Evolutionary conservation across 2,888 invertebrate genomes (phyloP).

Genomic region (Fragum sueziense): DNA sequence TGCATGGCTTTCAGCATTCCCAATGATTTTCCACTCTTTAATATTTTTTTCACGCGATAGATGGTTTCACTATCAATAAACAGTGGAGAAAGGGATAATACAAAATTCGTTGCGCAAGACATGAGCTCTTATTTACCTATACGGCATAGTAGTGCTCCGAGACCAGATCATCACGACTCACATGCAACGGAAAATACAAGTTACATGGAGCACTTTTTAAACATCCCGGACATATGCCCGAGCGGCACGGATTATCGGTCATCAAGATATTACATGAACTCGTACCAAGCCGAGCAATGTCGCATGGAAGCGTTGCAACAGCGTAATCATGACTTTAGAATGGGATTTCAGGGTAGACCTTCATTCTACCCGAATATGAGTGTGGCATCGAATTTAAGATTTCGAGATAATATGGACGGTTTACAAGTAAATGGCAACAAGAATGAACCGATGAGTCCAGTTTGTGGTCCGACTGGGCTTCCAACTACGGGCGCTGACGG

Average conservation of each 20-base stretch:
- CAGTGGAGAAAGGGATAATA: conserved; percentile 62
- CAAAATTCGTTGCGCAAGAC: conserved; percentile 61
- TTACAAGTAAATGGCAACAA: conserved; percentile 68
- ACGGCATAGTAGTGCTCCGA: conserved; percentile 69
- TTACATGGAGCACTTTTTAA: conserved; percentile 80
- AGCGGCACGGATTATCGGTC: conserved; percentile 73
- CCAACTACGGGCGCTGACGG: conserved; percentile 64
- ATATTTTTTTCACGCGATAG: conserved; percentile 70
- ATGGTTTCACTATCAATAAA: conserved; percentile 73
- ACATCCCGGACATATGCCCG: conserved; percentile 79
- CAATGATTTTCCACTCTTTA: conserved; percentile 73
- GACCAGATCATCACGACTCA: conserved; percentile 66
- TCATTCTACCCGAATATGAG: conserved; percentile 78
- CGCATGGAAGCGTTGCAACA: conserved; percentile 79
- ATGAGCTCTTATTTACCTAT: conserved; percentile 79
- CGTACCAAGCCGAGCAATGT: conserved; percentile 74
- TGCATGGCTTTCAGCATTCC: conserved; percentile 70
- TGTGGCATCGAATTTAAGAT: conserved; percentile 73
- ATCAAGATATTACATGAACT: conserved; percentile 76
- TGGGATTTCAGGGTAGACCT: conserved; percentile 74
- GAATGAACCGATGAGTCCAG: conserved; percentile 71
- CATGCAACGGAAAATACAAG: conserved; percentile 71
- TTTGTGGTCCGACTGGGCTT: conserved; percentile 65
- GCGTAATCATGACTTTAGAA: conserved; percentile 74
- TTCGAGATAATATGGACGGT: conserved; percentile 71